These are phyloP conservation scores for Caenorhabditis sp. DNA, from an alignment of 2,888 invertebrate genomes.

Conservation along the genomic window DNA sequence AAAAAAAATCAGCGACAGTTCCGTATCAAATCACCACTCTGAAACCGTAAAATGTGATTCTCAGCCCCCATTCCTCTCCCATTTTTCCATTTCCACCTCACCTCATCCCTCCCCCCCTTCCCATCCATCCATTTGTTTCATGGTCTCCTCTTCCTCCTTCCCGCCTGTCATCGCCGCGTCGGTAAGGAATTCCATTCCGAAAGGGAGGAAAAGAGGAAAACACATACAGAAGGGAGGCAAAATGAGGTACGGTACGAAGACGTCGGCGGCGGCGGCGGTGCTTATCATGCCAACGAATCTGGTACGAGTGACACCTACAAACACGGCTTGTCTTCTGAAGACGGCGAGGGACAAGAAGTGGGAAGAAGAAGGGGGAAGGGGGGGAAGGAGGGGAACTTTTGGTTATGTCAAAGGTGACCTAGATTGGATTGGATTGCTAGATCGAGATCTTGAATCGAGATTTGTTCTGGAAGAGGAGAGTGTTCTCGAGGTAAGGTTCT, in stretches of 20 bases:
- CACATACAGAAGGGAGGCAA: slow-evolving; percentile 26
- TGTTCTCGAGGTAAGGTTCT: too few species aligned
- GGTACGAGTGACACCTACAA: slow-evolving; percentile 53
- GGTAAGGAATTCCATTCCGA: too few species aligned
- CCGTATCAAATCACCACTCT: too few species aligned
- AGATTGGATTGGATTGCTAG: too few species aligned
- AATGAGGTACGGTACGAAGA: slow-evolving; percentile 47
- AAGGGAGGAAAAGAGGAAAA: slow-evolving; percentile 31
- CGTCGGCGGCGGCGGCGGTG: neutral
- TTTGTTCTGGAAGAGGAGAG: too few species aligned
- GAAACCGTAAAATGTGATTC: too few species aligned
- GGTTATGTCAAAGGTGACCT: slow-evolving; percentile 1
- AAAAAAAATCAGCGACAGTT: too few species aligned
- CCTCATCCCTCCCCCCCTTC: too few species aligned
- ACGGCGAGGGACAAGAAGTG: too few species aligned
- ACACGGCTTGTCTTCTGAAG: slow-evolving; percentile 40
- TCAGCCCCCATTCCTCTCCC: neutral
- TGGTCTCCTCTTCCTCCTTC: slow-evolving; percentile 27
- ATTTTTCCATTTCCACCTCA: slow-evolving; percentile 9
- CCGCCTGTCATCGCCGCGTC: too few species aligned
- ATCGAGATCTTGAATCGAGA: too few species aligned
- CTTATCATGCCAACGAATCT: slow-evolving; percentile 43
- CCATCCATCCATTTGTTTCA: slow-evolving; percentile 53
- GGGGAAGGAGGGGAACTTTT: neutral
- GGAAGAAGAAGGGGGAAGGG: too few species aligned